Percentiles rank a stretch among this genome's conserved stretches.
These are phyloP conservation scores for Caiman crocodilus DNA, from an alignment of 2,797 vertebrate genomes.

Conservation along the genomic window DNA sequence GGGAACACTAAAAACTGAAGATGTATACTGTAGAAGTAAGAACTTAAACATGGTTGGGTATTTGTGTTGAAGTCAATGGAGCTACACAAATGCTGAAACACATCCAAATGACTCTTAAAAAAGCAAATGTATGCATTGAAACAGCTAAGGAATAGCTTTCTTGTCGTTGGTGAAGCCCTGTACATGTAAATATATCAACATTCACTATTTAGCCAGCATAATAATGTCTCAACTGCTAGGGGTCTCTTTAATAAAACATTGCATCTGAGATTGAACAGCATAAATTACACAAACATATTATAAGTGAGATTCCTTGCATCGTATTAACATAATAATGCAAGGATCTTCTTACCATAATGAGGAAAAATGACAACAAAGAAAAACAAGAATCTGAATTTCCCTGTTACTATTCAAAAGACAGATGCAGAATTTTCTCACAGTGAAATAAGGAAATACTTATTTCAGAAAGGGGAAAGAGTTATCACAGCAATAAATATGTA, in stretches of 20 bases:
- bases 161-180: background rate
- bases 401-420: background rate
- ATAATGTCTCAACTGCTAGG: background rate
- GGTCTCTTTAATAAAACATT: background rate
- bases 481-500: background rate
- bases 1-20: background rate
- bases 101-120: background rate
- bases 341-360: background rate
- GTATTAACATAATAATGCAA: background rate
- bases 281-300: background rate
- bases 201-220: background rate
- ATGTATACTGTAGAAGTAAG: too few relatives aligned
- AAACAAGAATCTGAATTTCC: background rate
- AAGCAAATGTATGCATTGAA: background rate
- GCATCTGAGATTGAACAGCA: background rate
- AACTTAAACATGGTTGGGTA: background rate
- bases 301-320: background rate
- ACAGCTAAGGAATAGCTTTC: background rate
- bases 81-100: background rate
- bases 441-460: background rate
- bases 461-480: background rate
- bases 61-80: background rate
- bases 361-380: background rate
- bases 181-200: background rate
- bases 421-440: background rate